Evolutionary conservation across 2,888 invertebrate genomes (phyloP).

Genomic region (Chouioia cunea): DNA sequence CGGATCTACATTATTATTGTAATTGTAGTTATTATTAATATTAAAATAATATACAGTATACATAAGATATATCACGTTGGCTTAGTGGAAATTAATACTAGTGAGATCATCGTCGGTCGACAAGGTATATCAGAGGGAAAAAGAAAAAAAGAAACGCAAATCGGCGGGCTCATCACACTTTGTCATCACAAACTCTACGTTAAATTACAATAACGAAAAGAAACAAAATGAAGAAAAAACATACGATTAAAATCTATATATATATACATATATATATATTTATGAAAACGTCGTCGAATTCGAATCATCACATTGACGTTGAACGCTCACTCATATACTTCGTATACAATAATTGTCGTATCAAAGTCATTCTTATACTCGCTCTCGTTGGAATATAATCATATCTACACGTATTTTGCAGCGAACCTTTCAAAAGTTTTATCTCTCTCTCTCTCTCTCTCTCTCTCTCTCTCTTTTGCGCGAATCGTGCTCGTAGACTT

Average conservation of each 20-base stretch:
- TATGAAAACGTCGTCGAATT: not conserved
- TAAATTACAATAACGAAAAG: not conserved
- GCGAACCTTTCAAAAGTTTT: no score
- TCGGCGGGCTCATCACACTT: conserved; percentile 48
- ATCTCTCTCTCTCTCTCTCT: no score
- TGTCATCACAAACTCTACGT: not conserved
- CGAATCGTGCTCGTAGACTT: no score
- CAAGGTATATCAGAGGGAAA: conserved; percentile 9
- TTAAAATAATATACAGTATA: conserved; percentile 4
- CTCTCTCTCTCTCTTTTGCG: no score
- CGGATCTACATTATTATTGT: not conserved
- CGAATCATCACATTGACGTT: no score
- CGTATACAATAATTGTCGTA: no score
- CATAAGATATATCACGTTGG: conserved; percentile 11
- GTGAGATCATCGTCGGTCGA: conserved; percentile 61
- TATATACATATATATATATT: conserved; percentile 17
- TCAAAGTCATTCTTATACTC: no score
- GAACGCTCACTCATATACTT: no score
- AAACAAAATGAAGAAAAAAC: not conserved
- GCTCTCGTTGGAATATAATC: not conserved
- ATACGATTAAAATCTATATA: not conserved
- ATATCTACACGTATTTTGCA: conserved; percentile 4
- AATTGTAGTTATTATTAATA: conserved; percentile 6
- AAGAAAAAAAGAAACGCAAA: conserved; percentile 49
- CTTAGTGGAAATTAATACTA: conserved; percentile 59